Percentiles rank a stretch among this genome's conserved stretches.
These are phyloP conservation scores for Ifrita kowaldi DNA, from an alignment of 2,113 vertebrate species.

Conservation along the genomic window DNA sequence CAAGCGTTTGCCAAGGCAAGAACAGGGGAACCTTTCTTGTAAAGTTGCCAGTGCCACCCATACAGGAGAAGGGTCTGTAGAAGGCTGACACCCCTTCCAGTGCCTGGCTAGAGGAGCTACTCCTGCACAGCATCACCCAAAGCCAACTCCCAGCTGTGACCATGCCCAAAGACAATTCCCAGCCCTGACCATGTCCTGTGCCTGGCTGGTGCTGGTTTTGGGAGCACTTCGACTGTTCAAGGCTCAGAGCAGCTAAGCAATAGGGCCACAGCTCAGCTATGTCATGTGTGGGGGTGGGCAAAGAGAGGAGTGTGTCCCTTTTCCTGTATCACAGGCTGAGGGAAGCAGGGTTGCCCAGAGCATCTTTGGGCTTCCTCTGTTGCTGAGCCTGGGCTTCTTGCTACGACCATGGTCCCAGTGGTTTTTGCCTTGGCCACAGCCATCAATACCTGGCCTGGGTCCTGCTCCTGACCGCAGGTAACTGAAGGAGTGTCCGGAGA, in stretches of 20 bases:
- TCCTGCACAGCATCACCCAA: not conserved
- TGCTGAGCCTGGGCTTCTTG: not conserved
- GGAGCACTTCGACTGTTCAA: not conserved
- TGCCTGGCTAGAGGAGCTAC: not conserved
- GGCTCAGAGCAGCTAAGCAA: accelerated
- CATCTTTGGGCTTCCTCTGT: not conserved
- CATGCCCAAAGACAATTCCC: not conserved
- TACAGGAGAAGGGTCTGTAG: not conserved
- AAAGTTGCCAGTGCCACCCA: not conserved
- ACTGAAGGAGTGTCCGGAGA: not conserved
- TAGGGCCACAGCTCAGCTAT: not conserved
- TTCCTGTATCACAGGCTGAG: not conserved
- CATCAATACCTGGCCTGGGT: accelerated
- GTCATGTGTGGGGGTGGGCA: accelerated
- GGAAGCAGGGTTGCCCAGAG: not conserved
- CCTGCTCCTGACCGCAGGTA: accelerated
- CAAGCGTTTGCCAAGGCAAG: not conserved
- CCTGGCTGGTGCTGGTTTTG: not conserved
- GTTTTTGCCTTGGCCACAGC: not conserved
- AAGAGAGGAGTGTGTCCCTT: not conserved
- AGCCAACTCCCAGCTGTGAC: not conserved
- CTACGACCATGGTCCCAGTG: accelerated
- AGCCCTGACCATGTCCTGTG: not conserved
- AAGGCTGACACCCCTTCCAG: not conserved
- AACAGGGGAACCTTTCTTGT: not conserved